Base-by-base conservation (phyloP, 2,888 invertebrate species). In the Dorcus hopei region DNA sequence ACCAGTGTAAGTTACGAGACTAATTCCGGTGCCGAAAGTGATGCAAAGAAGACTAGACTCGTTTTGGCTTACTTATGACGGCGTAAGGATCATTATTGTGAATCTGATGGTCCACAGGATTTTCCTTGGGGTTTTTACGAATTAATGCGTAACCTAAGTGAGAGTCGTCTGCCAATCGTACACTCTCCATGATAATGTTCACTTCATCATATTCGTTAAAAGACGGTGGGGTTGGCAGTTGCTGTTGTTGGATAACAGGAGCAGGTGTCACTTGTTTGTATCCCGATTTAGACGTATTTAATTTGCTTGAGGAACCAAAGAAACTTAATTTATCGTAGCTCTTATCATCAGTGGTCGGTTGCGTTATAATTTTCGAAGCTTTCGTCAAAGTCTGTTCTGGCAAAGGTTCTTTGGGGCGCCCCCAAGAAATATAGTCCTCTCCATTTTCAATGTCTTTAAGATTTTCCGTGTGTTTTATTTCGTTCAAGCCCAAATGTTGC, bases 241-340 rank as follows among this genome's bases (percentile, higher is more conserved):
- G 52, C 9, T 53, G 52, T 9, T 58, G 50, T 19, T 74, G 65
- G 47, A 65, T 58, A 5, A 72, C 65, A 6, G 69, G 64, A 53
- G 80, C 77, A 43, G 86, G 78, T n/a, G 86, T 85, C 54, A 90
- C 85, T 62, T 88, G 87, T 71, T 89, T 90, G 71, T 92, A 92
- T 7, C 84, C 83, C 16, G 85, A 80, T 62, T 87, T 88, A 54
- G 84, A 83, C 70, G 82, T 84, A 58, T 83, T 76, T 9, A 80
- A 72, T 77, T 88, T 89, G 64, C 87, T 87, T 57, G 88, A 86
- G 0, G 91, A 88, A 9, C 91, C 90, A 71, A 93, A 88, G 73
- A 91, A 90, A 71, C 92, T 89, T 58, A 93, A 77, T 61, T 88
- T 88, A 75, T 93, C 92, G 77, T 93, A 93, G 71, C 87, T 86